Conservation (phyloP, 2,797 vertebrate genomes). For the Anabas testudineus region DNA sequence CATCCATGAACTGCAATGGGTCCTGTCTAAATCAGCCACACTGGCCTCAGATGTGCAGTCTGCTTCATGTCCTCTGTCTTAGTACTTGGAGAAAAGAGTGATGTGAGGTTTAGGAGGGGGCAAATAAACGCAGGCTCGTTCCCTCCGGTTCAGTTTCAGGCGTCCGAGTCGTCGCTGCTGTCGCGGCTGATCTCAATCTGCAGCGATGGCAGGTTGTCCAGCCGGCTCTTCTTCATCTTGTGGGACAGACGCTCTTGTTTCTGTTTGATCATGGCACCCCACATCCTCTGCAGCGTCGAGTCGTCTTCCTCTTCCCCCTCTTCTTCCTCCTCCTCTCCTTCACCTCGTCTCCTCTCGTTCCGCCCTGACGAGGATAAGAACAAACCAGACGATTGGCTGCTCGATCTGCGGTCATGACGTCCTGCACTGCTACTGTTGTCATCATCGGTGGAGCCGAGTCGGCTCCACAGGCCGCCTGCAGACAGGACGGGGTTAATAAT, state of each 20-base stretch:
- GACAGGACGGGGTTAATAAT: background rate
- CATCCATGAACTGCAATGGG: background rate
- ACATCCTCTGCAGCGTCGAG: conserved; percentile 92
- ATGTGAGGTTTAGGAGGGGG: background rate
- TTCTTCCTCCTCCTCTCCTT: background rate
- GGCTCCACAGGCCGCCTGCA: conserved; percentile 92
- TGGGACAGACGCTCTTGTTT: conserved; percentile 91
- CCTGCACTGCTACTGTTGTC: conserved; percentile 9
- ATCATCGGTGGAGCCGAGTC: conserved; percentile 87
- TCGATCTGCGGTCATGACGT: conserved; percentile 20
- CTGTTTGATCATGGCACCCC: conserved; percentile 97
- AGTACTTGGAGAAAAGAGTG: background rate
- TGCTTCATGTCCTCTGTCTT: background rate
- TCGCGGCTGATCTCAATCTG: conserved; percentile 99
- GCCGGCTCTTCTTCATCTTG: conserved; percentile 93
- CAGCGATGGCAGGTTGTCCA: conserved; percentile 96
- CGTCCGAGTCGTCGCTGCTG: conserved; percentile 96
- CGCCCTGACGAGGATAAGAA: conserved; percentile 35
- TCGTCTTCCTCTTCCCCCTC: conserved; percentile 90
- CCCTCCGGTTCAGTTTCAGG: conserved; percentile 75
- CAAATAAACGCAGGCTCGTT: too few species aligned
- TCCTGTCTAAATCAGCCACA: background rate
- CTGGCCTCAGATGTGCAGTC: conserved; percentile 22
- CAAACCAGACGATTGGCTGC: background rate
- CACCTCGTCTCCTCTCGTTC: background rate